Conservation (phyloP, 2,888 invertebrate species). For the Agrochola lota region DNA sequence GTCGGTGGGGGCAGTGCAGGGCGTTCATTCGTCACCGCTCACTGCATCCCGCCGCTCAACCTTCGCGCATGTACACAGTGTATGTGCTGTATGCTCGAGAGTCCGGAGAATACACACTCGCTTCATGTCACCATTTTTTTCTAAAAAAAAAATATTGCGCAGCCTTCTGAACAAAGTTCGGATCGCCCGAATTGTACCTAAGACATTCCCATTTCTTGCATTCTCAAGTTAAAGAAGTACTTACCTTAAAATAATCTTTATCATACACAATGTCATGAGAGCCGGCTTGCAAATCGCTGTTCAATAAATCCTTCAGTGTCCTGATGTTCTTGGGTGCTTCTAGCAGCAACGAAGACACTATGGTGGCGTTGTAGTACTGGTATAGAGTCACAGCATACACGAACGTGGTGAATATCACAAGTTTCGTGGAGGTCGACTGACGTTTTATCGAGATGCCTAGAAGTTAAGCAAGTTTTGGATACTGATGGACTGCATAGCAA, state of each 20-base stretch:
- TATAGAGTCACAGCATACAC: slow-evolving; percentile 91
- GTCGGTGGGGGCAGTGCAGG: too few species aligned
- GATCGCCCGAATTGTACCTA: not conserved
- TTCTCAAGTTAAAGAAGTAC: slow-evolving; percentile 37
- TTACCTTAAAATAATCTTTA: slow-evolving; percentile 91
- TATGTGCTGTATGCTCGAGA: too few species aligned
- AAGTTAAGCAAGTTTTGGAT: slow-evolving; percentile 6
- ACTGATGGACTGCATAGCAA: not conserved
- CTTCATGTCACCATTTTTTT: not conserved
- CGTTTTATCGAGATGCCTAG: slow-evolving; percentile 85
- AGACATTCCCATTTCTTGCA: not conserved
- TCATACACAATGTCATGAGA: slow-evolving; percentile 92
- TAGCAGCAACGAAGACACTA: slow-evolving; percentile 92
- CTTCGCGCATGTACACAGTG: not conserved
- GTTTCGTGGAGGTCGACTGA: slow-evolving; percentile 87
- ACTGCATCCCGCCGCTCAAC: not conserved
- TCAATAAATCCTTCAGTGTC: slow-evolving; percentile 90
- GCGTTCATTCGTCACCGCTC: too few species aligned
- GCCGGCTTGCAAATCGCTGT: slow-evolving; percentile 91
- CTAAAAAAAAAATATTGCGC: too few species aligned
- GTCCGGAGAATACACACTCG: not conserved
- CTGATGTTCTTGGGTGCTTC: slow-evolving; percentile 91
- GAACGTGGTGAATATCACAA: slow-evolving; percentile 88
- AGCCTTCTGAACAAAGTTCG: too few species aligned
- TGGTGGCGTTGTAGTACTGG: slow-evolving; percentile 93